Base-by-base conservation (phyloP, 1,140 invertebrate species). In the Drosophila carrolli region DNA sequence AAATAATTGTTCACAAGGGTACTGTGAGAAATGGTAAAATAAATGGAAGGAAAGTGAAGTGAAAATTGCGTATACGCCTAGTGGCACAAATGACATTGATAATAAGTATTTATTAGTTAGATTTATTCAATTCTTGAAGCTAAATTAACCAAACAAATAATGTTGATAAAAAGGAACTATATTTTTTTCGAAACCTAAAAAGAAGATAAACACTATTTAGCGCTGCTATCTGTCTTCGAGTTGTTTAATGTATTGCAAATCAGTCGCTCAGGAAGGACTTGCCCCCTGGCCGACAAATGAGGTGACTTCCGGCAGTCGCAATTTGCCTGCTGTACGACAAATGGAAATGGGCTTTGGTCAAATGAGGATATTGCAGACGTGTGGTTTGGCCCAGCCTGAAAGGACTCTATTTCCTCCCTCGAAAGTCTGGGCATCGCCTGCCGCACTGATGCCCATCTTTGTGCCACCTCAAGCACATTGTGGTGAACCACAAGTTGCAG, bases 271-370 rank as follows among this genome's bases (percentile, higher is more conserved):
- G 72, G 44, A 66, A 67, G 63, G 50, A 73, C 57, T 48, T 77
- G 54, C 65, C 81, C 72, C 68, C 63, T 35, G 60, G 58, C 53
- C 72, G 60, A 80, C 80, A 89, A 89, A 83, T 89, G 79, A 79
- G 76, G 57, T 61, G 53, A 88, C 79, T 88, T 88, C 84, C 84
- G 80, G 78, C 54, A 32, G 41, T 60, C 62, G 54, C 65, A 71
- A 83, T 76, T 86, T 70, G 66, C 62, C 61, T 46, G 55, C 50
- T 13, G 51, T 38, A 35, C 60, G 62, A 40, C 40, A 78, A 85
- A 78, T 85, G 74, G 57, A 75, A 73, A 75, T 86, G 82, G 73
- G 32, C 53, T 58, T 55, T 50, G 59, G 48, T 40, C 73, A 63
- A 53, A 75, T 46, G 53, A 66, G 73, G 60, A 76, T 67, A 76